phyloP scores from a whole-genome alignment of 2,113 vertebrate species.

The Echinops telfairi region DNA sequence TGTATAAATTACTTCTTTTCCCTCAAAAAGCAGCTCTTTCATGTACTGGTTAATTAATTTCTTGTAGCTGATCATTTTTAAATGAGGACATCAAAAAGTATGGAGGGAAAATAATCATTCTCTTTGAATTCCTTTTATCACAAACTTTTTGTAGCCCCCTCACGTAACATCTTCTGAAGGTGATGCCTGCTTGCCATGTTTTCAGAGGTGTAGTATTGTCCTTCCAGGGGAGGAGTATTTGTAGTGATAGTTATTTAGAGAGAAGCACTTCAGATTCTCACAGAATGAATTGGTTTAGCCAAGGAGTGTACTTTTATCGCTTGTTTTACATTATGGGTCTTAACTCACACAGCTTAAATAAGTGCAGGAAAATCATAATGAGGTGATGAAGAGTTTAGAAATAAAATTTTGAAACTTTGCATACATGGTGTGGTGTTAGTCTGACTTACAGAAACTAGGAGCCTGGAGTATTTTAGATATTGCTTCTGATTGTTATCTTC shows the following conservation, averaged over 20 bases:
- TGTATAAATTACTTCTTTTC: neutral
- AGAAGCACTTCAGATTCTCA: constrained; percentile 16
- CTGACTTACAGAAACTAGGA: constrained; percentile 3
- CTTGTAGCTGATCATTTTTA: too few relatives aligned
- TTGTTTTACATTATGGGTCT: constrained; percentile 23
- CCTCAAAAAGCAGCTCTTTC: neutral
- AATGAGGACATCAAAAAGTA: too few relatives aligned
- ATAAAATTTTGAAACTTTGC: neutral
- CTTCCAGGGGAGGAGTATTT: too few relatives aligned
- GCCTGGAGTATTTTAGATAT: neutral
- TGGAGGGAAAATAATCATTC: too few relatives aligned
- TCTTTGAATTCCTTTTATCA: too few relatives aligned
- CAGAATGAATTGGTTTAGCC: too few relatives aligned
- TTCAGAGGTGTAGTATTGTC: too few relatives aligned
- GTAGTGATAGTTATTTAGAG: neutral
- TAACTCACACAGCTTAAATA: neutral
- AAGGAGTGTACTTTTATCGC: neutral
- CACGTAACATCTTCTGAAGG: too few relatives aligned
- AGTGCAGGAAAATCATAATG: constrained; percentile 23
- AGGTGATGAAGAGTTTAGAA: neutral
- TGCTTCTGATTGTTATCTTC: constrained; percentile 44
- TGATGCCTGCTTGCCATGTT: too few relatives aligned
- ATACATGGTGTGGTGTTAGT: neutral
- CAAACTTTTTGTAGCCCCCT: too few relatives aligned
- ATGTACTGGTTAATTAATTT: neutral